Base-by-base conservation (phyloP, 2,113 vertebrate genomes). In the Plectropomus leopardus region DNA sequence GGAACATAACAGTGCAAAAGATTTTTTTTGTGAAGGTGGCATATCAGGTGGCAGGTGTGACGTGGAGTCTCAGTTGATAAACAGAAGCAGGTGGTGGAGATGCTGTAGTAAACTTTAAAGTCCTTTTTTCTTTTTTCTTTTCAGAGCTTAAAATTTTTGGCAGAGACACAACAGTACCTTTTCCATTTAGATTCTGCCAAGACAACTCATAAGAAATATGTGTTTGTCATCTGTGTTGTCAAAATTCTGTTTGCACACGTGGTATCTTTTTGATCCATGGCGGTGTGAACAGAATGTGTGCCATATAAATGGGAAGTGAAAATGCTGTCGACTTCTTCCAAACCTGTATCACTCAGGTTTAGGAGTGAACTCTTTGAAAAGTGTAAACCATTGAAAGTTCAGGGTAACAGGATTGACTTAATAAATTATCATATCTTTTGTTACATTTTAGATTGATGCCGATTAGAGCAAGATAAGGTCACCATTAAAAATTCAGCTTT, bases 111-210 rank as follows among this genome's bases (percentile, higher is more conserved):
- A 51, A 61, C 30, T 60, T 68, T 15, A 14, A 57, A 10, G 8
- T 40, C 36, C 36, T 44, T 47, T 36, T 34, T 0, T 26, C 69
- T 47, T 30, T 16, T 64, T 28, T 11, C 6, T 61, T 50, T 53
- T 60, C 28, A 30, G 53, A 28, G 61, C 42, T 36, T 58, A 48
- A n/a, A 36, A 10, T 16, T 17, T 26, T 61, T 61, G 55, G 55
- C 45, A 68, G 24, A 42, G 54, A 19, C 16, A 7, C 28, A 36
- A 10, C 5, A 7, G n/a, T 17, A 26, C 28, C 11, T 64, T 51
- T 44, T 63, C n/a, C 47, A 53, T 51, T 63, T 30, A 28, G 32
- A 74, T 42, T 16, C 58, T 42, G 72, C 47, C 32, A 28, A 63
- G 45, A 73, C 71, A 51, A 73, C 30, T 30, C 30, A 3, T 14